Evolutionary conservation across 2,888 invertebrate genomes (phyloP), one percentile per base, ranked within the genome.

Genomic region (Stegophylla sp.): DNA sequence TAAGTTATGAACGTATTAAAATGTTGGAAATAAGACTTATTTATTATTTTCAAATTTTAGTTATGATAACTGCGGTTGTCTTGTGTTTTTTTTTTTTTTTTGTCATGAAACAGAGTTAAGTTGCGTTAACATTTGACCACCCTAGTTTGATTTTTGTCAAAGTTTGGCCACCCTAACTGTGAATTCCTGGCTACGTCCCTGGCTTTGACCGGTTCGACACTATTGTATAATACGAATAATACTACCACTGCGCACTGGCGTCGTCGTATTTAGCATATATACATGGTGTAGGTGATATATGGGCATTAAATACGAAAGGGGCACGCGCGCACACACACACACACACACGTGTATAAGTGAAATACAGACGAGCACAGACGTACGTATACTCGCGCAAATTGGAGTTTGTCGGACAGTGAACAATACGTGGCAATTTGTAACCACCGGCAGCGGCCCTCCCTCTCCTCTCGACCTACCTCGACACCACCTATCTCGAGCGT

Each of bases 351-450:
- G 10, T 41, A 15, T 1, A 17, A 4, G 4, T 1, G n/a, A 51
- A 15, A 4, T 17, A 45, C 7, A 67, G 9, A 26, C 7, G 26
- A 0, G 2, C 12, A 71, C 34, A 53, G 15, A 10, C 15, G 1
- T 15, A 4, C 3, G 13, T 34, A 20, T 63, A 63, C 63, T 74
- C 61, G 48, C 77, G 45, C 77, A 59, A 77, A 69, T 77, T 77
- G 59, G 67, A 77, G 77, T 77, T 77, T 69, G 77, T 48, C 59
- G 77, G 77, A 77, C 77, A 77, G 77, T 77, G 77, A 77, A 77
- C 77, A 77, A 77, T 77, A 59, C 56, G 77, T 69, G 77, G 77
- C 77, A 77, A 77, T 77, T 77, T 77, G 77, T 77, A 69, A 77
- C 67, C 56, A 10, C 67, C n/a, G n/a, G n/a, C n/a, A n/a, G n/a